These are phyloP conservation scores for Limnephilus lunatus DNA, from an alignment of 2,888 invertebrate species.

Conservation along the genomic window DNA sequence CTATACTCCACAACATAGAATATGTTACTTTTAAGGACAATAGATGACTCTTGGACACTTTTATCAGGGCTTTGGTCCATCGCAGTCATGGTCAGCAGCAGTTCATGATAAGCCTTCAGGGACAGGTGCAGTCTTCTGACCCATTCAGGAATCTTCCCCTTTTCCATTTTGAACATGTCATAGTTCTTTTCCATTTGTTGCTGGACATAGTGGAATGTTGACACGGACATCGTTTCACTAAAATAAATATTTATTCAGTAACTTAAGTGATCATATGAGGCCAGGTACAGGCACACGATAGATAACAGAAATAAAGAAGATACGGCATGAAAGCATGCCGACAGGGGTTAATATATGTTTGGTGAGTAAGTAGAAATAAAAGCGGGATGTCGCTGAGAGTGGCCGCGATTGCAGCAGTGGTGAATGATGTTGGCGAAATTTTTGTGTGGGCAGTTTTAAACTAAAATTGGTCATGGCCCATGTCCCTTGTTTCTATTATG, in stretches of 20 bases:
- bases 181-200: conserved; percentile 91
- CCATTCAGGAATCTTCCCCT: conserved; percentile 90
- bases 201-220: conserved; percentile 96
- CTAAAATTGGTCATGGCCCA: no score
- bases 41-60: conserved; percentile 86
- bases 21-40: conserved; percentile 92
- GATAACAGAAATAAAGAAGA: no score
- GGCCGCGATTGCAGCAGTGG: no score
- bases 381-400: no score
- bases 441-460: no score
- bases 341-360: no score
- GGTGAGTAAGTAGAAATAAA: no score
- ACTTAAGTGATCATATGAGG: background rate
- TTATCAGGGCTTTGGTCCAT: conserved; percentile 88
- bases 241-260: conserved; percentile 68
- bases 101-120: conserved; percentile 87
- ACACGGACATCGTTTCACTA: conserved; percentile 95
- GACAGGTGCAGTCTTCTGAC: conserved; percentile 91
- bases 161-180: conserved; percentile 91
- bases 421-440: no score
- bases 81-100: conserved; percentile 87
- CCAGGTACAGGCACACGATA: background rate
- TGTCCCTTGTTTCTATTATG: no score
- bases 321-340: no score
- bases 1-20: conserved; percentile 97